Base-by-base conservation (phyloP, 92 coral and sea anemone genomes). In the Siderastrea radians region DNA sequence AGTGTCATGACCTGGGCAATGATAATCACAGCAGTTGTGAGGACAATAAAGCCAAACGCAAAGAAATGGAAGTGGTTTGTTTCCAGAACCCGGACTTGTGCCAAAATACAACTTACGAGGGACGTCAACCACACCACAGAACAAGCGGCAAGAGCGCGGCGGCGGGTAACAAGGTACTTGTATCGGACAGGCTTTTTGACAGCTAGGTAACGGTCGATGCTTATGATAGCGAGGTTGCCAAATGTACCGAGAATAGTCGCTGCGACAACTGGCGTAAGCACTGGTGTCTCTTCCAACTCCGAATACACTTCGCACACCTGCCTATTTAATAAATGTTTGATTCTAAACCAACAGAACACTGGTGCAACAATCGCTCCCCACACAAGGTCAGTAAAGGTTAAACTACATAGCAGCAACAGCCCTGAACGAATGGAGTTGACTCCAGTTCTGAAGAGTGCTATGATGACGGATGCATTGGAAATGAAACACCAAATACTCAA, bases 231-330 rank as follows among this genome's bases (percentile, higher is more conserved):
- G 52, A 77, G 63, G 5, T 58, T 77, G 3, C 11, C 3, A 3
- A 45, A 1, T 2, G 81, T 77, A 10, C 67, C 47, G 11, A 44
- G 2, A 43, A 49, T 14, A 12, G 6, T 7, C 7, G 13, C 44
- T 5, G 1, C 6, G 1, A 15, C 6, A 45, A 16, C 17, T 0
- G 12, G 53, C 1, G 12, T 16, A 2, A 38, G 9, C 6, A 52
- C 55, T 26, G 38, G 81, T 44, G 38, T 1, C 50, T 57, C 10
- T 4, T 15, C 7, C 17, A 77, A 1, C 43, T 57, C 68, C 68
- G 81, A 61, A 52, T 61, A 77, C 5, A 77, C 51, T 44, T 58
- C 81, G 58, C 81, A 57, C 26, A 77, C 68, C 53, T 57, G 66
- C 13, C 10, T 43, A 3, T 77, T 58, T 3, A 6, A 12, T n/a